Evolutionary conservation across 53 echinoderm and acorn worm species (phyloP), one percentile per base, ranked within the genome.

Genomic region (Echinarachnius parma): DNA sequence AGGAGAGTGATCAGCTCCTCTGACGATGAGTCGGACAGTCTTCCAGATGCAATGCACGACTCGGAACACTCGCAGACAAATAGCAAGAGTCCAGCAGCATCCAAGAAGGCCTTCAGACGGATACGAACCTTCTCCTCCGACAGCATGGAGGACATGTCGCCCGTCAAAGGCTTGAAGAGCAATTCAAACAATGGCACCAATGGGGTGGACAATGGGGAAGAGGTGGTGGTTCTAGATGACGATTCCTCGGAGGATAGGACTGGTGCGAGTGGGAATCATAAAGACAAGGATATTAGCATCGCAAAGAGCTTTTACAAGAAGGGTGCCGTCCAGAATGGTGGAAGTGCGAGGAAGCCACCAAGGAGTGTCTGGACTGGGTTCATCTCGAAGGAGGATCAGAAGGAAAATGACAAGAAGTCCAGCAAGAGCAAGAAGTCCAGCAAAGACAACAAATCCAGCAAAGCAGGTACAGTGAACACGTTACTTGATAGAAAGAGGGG

Each of bases 301-400:
- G 61, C 61, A 29, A 60, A 48, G n/a, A 64, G 52, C 21, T 49
- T 69, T 37, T 49, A 49, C 34, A 69, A 69, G 34, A 69, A 69
- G 25, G 57, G 57, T 18, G 5, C 29, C 2, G 27, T 20, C 14
- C 55, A 54, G 19, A 56, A 37, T 56, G 55, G 57, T 20, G 16
- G 20, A 0, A 5, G 20, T 14, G 53, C 33, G 30, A 56, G 46
- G 44, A 72, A 72, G 20, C 55, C 55, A 7, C 36, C 56, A 28
- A 34, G 74, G 39, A 54, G 42, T 26, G 74, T 72, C 21, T 72
- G 74, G 74, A 22, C 24, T 9, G 74, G 74, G n/a, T 72, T 72
- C 42, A 55, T 72, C 2, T 19, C 74, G 1, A 28, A 42, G 21
- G n/a, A n/a, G n/a, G n/a, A n/a, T n/a, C n/a, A n/a, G n/a, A n/a